Conservation (phyloP, 2,797 vertebrate species). For the Leuciscus waleckii region DNA sequence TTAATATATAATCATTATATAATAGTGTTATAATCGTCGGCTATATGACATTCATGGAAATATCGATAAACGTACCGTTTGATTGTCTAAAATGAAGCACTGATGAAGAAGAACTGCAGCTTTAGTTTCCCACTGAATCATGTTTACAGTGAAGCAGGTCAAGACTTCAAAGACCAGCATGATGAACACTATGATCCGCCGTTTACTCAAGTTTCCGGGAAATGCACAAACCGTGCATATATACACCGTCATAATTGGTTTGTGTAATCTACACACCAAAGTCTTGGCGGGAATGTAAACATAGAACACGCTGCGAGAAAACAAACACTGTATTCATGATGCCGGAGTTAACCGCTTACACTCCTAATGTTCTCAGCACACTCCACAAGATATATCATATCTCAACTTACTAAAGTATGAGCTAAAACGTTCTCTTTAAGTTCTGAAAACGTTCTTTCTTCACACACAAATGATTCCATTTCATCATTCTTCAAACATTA, state of each 20-base stretch:
- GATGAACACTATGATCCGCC: slow-evolving; percentile 14
- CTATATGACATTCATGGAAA: no score
- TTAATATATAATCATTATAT: background rate
- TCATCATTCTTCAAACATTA: background rate
- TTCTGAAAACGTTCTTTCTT: background rate
- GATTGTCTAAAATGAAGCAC: background rate
- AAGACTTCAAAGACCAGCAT: slow-evolving; percentile 29
- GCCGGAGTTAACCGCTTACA: slow-evolving; percentile 39
- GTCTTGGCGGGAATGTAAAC: slow-evolving; percentile 68
- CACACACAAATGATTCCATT: background rate
- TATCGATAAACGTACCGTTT: background rate
- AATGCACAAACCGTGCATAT: slow-evolving; percentile 67
- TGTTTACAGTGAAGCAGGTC: slow-evolving; percentile 14
- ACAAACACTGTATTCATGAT: slow-evolving; percentile 34
- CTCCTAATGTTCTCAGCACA: slow-evolving; percentile 39
- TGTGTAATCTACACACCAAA: slow-evolving; percentile 67
- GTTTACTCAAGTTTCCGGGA: slow-evolving; percentile 44
- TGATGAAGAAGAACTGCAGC: background rate
- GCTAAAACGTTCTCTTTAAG: background rate
- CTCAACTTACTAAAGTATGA: background rate
- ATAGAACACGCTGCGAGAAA: slow-evolving; percentile 31
- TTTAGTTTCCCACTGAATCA: slow-evolving; percentile 6
- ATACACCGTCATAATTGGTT: slow-evolving; percentile 64
- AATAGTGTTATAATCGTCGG: background rate
- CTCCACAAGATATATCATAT: background rate